These are phyloP conservation scores for Corythornis madagascariensis DNA, from an alignment of 2,113 vertebrate species.

Conservation along the genomic window DNA sequence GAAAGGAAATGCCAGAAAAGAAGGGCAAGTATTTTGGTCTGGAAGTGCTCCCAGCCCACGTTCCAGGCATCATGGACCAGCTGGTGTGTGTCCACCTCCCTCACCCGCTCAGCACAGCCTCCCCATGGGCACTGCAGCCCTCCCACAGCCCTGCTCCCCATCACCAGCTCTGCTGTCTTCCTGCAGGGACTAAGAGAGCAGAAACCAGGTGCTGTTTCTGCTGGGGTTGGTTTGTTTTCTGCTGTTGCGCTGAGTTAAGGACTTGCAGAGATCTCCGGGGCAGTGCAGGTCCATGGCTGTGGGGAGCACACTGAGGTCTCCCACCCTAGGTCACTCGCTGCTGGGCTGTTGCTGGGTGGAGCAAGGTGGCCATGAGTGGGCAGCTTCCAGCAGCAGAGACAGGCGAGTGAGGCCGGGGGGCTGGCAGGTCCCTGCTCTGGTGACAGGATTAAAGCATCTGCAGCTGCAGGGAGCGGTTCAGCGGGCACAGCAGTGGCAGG, in stretches of 20 bases:
- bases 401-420: rapidly evolving
- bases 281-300: rapidly evolving
- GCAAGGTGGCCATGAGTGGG: rapidly evolving
- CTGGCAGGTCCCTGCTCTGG: neutral
- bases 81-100: neutral
- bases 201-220: neutral
- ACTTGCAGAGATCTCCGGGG: neutral
- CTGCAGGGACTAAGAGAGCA: neutral
- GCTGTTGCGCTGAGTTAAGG: neutral
- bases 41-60: neutral
- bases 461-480: rapidly evolving
- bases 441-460: neutral
- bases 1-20: neutral
- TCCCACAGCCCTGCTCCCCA: neutral
- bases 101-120: rapidly evolving
- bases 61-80: neutral
- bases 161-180: neutral
- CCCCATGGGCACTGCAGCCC: rapidly evolving
- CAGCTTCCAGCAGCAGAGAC: neutral
- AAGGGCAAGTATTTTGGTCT: neutral
- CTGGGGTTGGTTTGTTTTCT: neutral
- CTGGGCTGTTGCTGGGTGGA: neutral
- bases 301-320: neutral
- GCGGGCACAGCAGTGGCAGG: neutral
- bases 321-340: neutral